Evolutionary conservation across 2,888 invertebrate species (phyloP).

Genomic region (Idaea aversata): DNA sequence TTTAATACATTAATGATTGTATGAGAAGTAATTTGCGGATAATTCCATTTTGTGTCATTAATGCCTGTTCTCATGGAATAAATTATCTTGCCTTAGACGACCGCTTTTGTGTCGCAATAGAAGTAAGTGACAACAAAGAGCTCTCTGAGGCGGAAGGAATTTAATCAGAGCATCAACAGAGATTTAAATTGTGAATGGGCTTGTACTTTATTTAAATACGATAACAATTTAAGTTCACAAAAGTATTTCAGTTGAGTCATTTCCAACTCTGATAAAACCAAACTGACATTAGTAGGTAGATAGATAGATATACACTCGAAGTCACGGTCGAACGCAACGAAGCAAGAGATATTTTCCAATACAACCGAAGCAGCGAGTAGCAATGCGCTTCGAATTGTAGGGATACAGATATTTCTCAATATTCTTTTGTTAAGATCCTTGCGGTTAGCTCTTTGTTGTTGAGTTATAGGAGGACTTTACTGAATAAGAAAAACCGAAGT

Average conservation of each 20-base stretch:
- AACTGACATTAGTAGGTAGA: constrained; percentile 37
- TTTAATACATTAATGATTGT: not conserved
- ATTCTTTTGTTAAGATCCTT: constrained; percentile 71
- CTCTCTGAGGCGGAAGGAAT: constrained; percentile 50
- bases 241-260: constrained; percentile 15
- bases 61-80: constrained; percentile 44
- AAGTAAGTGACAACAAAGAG: constrained; percentile 54
- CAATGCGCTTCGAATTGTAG: constrained; percentile 66
- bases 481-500: constrained; percentile 64
- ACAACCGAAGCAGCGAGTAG: constrained; percentile 62
- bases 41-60: constrained; percentile 21
- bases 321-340: constrained; percentile 30
- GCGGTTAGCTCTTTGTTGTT: constrained; percentile 69
- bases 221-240: constrained; percentile 6
- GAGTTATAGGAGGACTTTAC: constrained; percentile 61
- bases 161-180: constrained; percentile 54
- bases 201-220: constrained; percentile 13
- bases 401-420: constrained; percentile 69
- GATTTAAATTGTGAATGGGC: constrained; percentile 49
- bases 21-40: constrained; percentile 6
- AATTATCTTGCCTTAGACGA: constrained; percentile 51
- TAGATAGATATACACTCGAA: constrained; percentile 32
- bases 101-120: constrained; percentile 54
- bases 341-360: constrained; percentile 69
- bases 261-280: constrained; percentile 20